Evolutionary conservation across 1,140 invertebrate genomes (phyloP), one percentile per base, ranked within the genome.

Genomic region (Brachionus calyciflorus): DNA sequence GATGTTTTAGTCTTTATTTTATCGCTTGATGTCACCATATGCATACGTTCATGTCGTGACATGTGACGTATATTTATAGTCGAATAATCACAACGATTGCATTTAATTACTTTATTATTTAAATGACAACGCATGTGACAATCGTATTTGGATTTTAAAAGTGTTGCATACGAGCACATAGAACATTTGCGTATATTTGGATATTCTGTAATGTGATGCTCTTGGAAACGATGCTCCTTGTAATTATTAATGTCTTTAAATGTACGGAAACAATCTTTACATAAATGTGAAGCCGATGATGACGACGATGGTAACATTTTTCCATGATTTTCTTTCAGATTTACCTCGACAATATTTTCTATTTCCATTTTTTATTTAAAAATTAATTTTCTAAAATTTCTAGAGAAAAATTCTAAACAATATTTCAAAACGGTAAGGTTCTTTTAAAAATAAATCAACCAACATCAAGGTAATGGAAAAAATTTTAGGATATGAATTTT

Each of bases 191-290:
- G 65, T 0, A 70, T 49, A 33, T 70, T 70, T 17, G 46, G 44
- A 33, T 44, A 49, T 10, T 70, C 65, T 33, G 44, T 49, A 21
- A 65, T 65, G 10, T 44, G 40, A 49, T 70, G 65, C n/a, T 70
- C 65, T 30, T 70, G 65, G 19, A 70, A 70, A 30, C 44, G 44
- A 33, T 70, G 65, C 21, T 70, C 65, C 12, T 49, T 49, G 37
- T 49, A 70, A 49, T 70, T 70, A 30, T 70, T 70, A 30, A 70
- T 70, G 19, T 70, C 65, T 21, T 70, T 70, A 49, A 70, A 70
- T 21, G 65, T 70, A 17, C 65, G 44, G 10, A 49, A 49, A 30
- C 65, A 70, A 30, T 70, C 44, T 49, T 49, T 70, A 12, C 65
- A 70, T 19, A 70, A 49, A 70, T 70, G 65, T 26, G 12, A 28